phyloP scores from a whole-genome alignment of 2,888 invertebrate genomes.

The Rhorus exstirpatorius region DNA sequence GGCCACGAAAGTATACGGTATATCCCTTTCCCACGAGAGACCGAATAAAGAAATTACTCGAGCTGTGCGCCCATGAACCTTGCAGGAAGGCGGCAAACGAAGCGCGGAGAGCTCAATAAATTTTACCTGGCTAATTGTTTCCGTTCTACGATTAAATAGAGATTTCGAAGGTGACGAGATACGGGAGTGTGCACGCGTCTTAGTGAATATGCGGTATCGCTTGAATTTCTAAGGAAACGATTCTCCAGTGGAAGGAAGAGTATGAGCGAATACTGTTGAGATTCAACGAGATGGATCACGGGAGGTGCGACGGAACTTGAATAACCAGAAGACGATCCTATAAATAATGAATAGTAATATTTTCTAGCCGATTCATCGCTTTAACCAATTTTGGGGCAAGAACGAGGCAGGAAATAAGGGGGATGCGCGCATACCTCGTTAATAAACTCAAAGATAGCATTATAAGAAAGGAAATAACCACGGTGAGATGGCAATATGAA shows the following conservation, averaged over 20 bases:
- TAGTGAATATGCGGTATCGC: constrained; percentile 12
- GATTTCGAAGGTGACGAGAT: constrained; percentile 11
- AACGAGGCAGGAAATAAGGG: not conserved
- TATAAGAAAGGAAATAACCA: constrained; percentile 80
- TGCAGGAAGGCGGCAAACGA: constrained; percentile 14
- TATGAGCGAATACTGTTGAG: not conserved
- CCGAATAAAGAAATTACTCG: constrained; percentile 85
- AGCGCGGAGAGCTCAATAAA: constrained; percentile 76
- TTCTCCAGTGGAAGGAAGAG: not conserved
- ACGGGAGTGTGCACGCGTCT: not conserved
- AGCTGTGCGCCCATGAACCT: constrained; percentile 50
- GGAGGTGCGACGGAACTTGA: constrained; percentile 33
- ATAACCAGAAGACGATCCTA: constrained; percentile 51
- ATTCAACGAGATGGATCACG: constrained; percentile 19
- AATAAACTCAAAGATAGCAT: constrained; percentile 84
- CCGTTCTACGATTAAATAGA: constrained; percentile 16
- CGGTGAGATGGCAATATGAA: constrained; percentile 81
- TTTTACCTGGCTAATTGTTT: constrained; percentile 65
- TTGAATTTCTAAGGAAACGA: not conserved
- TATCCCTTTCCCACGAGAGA: constrained; percentile 71
- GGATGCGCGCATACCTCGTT: constrained; percentile 70
- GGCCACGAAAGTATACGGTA: constrained; percentile 50
- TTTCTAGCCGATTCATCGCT: constrained; percentile 45
- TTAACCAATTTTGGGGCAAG: constrained; percentile 30
- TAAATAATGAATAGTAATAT: constrained; percentile 58